Evolutionary conservation across 2,888 invertebrate species (phyloP).

Genomic region (Nomada fabriciana): DNA sequence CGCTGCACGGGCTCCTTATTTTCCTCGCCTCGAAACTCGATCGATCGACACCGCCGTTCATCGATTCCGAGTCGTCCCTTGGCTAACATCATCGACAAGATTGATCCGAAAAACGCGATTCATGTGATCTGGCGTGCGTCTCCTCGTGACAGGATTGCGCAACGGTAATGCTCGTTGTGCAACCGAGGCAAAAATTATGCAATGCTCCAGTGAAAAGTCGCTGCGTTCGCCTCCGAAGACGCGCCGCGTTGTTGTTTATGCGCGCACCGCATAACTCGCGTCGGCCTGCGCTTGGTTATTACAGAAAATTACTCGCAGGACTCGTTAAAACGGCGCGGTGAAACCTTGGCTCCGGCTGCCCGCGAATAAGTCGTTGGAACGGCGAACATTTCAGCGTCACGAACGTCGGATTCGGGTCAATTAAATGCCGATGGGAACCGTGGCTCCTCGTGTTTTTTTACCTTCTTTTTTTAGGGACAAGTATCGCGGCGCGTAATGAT

Average conservation of each 20-base stretch:
- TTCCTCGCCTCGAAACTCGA: neutral
- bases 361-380: constrained; percentile 11
- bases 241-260: constrained; percentile 34
- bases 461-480: neutral
- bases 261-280: constrained; percentile 20
- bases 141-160: constrained; percentile 40
- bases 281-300: constrained; percentile 29
- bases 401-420: neutral
- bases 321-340: constrained; percentile 31
- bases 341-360: constrained; percentile 15
- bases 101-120: constrained; percentile 10
- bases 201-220: constrained; percentile 56
- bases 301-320: constrained; percentile 38
- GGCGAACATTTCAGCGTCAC: constrained; percentile 3
- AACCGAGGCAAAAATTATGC: constrained; percentile 59
- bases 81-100: neutral
- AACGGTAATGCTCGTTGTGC: constrained; percentile 41
- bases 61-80: neutral
- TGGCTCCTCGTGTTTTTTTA: neutral
- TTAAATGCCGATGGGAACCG: constrained; percentile 25
- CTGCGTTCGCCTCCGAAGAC: constrained; percentile 43
- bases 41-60: neutral
- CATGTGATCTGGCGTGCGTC: neutral
- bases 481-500: constrained; percentile 2
- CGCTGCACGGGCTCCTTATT: neutral